Base-by-base conservation (phyloP, 2,113 vertebrate genomes). In the Heterotilapia buettikoferi region DNA sequence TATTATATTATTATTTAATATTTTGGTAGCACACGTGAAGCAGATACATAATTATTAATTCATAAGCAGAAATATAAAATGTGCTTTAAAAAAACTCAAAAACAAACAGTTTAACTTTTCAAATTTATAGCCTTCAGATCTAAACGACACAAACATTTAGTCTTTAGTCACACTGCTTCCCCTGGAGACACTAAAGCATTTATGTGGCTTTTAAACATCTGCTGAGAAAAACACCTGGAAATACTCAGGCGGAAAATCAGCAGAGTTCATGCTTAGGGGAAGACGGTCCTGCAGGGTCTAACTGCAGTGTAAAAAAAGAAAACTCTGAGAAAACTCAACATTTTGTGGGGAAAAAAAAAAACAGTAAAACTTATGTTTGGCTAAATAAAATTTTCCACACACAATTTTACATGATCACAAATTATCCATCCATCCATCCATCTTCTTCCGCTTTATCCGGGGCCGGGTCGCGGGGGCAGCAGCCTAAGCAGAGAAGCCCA, bases 331-430 rank as follows among this genome's bases (percentile, higher is more conserved):
- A 76, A 47, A 47, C 21, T 73, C 68, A 47, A 3, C 68, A 19
- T 29, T 76, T 47, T 26, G 18, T n/a, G 18, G 19, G 13, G 2
- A 0, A 1, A 10, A 45, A 71, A 16, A n/a, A 2, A 1, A 18
- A 1, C 29, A 45, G 40, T 45, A 26, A 73, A 45, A 73, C 14
- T 7, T 47, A 26, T 5, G 21, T 29, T 76, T 47, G 68, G 0
- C 21, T 18, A 47, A 47, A 45, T 3, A 45, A 76, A 0, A 47
- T 0, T 29, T 73, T 7, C 1, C 40, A 73, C 68, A 7, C 61
- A 66, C 4, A 29, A 19, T 73, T 73, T 73, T 47, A 29, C 40
- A 73, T 47, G 7, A 73, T 45, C 40, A 73, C 21, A 73, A 18
- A 73, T 26, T 45, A 10, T n/a, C n/a, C n/a, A n/a, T n/a, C n/a